phyloP scores from a whole-genome alignment of 2,797 vertebrate genomes.

The Glyptemys insculpta region DNA sequence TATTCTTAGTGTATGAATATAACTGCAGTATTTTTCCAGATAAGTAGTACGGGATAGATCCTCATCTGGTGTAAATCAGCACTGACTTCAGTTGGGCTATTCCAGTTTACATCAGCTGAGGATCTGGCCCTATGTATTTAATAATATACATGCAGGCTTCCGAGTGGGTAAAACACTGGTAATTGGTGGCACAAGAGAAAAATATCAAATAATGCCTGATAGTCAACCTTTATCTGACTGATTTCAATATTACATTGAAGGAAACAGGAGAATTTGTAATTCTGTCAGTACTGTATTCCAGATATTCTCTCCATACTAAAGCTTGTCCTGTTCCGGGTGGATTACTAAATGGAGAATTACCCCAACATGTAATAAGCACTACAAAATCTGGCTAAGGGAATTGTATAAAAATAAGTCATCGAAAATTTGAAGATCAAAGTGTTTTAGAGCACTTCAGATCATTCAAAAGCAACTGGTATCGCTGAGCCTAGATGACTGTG shows the following conservation, averaged over 20 bases:
- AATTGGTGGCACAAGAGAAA: too few relatives aligned
- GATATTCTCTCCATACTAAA: background rate
- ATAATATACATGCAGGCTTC: background rate
- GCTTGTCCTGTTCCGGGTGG: background rate
- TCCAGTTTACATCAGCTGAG: accelerated
- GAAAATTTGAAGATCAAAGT: background rate
- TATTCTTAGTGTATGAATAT: background rate
- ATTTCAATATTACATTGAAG: background rate
- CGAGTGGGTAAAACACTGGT: too few relatives aligned
- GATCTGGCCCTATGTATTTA: background rate
- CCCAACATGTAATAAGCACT: background rate
- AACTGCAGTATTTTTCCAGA: accelerated
- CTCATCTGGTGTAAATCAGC: background rate
- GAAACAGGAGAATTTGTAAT: background rate
- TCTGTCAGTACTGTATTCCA: background rate
- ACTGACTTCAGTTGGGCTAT: background rate
- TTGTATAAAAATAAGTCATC: background rate
- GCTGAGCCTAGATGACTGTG: background rate
- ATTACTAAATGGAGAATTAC: background rate
- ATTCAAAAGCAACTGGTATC: background rate
- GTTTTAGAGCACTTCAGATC: background rate
- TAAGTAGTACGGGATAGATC: too few relatives aligned
- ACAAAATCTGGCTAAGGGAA: background rate
- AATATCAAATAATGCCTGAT: background rate
- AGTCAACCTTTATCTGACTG: background rate